A percentile compares a stretch with the other conserved stretches of the same genome.
Conservation (phyloP, 1,140 invertebrate genomes). For the Archivesica marissinica region DNA sequence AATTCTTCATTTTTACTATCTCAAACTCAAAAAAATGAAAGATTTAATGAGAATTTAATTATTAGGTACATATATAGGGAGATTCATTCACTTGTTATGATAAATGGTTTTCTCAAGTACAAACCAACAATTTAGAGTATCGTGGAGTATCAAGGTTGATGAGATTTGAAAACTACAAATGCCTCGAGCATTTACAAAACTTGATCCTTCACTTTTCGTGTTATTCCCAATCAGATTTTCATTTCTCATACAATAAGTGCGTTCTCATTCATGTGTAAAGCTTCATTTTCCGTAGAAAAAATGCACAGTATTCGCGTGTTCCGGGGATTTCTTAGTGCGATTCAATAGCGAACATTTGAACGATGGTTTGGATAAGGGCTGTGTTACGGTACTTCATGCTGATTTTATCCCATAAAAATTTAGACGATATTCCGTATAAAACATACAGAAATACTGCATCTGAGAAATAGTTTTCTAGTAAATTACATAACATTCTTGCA, state of each 20-base stretch:
- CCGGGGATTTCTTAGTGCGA: constrained; percentile 5
- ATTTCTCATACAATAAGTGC: not conserved
- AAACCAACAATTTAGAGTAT: not conserved
- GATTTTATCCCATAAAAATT: not conserved
- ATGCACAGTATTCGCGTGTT: not conserved
- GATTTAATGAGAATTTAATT: constrained; percentile 19
- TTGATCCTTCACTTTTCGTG: not conserved
- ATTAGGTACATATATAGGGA: not conserved
- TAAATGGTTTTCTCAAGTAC: not conserved
- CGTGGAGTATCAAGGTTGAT: not conserved
- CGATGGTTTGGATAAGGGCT: not conserved
- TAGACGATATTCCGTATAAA: not conserved
- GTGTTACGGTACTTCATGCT: not conserved
- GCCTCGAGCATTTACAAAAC: not conserved
- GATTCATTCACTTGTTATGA: not conserved
- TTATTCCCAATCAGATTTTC: not conserved
- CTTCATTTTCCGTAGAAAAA: not conserved
- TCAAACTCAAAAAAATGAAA: not conserved
- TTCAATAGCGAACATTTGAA: not conserved
- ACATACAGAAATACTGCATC: not conserved
- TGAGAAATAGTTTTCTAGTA: not conserved
- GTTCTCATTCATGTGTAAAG: constrained; percentile 3
- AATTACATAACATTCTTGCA: constrained; percentile 8
- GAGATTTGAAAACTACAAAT: not conserved
- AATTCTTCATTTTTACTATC: not conserved